Percentiles rank a stretch among this genome's conserved stretches.
phyloP scores from a whole-genome alignment of 2,888 invertebrate genomes.

The Antheraea yamamai region DNA sequence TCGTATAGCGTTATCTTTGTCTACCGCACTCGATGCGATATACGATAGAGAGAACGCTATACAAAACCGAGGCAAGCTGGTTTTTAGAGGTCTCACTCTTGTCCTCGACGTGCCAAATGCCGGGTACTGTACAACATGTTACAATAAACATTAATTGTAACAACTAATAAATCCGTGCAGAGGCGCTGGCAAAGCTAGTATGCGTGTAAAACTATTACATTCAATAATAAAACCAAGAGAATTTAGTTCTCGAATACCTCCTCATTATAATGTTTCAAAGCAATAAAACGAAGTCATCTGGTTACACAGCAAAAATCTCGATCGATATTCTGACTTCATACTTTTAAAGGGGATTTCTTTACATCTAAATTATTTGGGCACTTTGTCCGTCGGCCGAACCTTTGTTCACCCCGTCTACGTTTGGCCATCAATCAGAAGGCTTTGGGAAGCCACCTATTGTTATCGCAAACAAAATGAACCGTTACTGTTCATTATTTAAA shows the following conservation, averaged over 20 bases:
- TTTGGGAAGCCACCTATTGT: conserved; percentile 55
- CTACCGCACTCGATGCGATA: no score
- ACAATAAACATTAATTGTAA: neutral
- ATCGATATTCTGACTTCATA: conserved; percentile 14
- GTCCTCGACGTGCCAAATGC: no score
- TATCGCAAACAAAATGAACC: conserved; percentile 56
- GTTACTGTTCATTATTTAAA: conserved; percentile 39
- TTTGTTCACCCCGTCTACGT: conserved; percentile 26
- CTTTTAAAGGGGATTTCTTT: conserved; percentile 19
- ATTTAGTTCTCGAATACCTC: neutral
- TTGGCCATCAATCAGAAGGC: conserved; percentile 56
- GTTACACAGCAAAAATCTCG: neutral
- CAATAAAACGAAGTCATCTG: conserved; percentile 4
- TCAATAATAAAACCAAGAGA: neutral
- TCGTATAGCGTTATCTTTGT: no score
- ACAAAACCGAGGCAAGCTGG: no score
- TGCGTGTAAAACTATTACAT: neutral
- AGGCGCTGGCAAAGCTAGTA: neutral
- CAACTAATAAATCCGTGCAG: neutral
- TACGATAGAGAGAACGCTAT: no score
- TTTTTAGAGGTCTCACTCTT: no score
- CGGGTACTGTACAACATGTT: no score
- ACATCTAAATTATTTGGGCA: conserved; percentile 22
- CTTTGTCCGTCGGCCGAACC: conserved; percentile 13
- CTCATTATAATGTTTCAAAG: conserved; percentile 3